Base-by-base conservation (phyloP, 2,797 vertebrate genomes). In the Lithobates pipiens region DNA sequence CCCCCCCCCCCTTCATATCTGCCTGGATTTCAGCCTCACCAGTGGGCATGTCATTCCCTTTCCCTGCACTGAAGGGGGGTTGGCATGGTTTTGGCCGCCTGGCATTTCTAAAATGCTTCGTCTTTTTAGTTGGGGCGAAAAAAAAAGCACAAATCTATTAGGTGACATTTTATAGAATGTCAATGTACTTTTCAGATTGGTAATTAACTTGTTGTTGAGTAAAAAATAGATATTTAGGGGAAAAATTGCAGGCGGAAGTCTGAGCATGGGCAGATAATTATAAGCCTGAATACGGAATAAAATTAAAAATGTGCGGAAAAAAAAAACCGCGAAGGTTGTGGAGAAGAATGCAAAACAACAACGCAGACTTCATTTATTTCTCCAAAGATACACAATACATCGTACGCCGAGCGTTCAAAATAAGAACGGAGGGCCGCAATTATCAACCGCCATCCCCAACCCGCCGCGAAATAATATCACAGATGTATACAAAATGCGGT, bases 151-250 rank as follows among this genome's bases (percentile, higher is more conserved):
- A 81, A 81, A 71, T 80, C 78, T 82, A 61, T n/a, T 73, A 65
- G 27, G 54, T 75, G 80, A 63, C 69, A 81, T 81, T 81, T 80
- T 72, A 42, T 39, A 81, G 69, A 81, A 72, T 81, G 69, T 73
- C 79, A 73, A 50, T 34, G 50, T 39, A 63, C 50, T 72, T 81
- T 61, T 46, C 32, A 42, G 79, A 73, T 81, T 63, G 73, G 69
- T 73, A 81, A 81, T 81, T 81, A 81, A 72, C 79, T 39, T 73
- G 50, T 73, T 44, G 71, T 73, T 73, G 23, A 81, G 32, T 81
- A 81, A 81, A 81, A 39, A 81, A 81, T 39, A 63, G 50, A 63
- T 61, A 27, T 16, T 36, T 11, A 29, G n/a, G 34, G n/a, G n/a
- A n/a, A 72, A 72, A 72, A 10, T 63, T 11, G 63, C 71, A 73